Base-by-base conservation (phyloP, 2,797 vertebrate species). In the Parauchenoglanis punctatus region DNA sequence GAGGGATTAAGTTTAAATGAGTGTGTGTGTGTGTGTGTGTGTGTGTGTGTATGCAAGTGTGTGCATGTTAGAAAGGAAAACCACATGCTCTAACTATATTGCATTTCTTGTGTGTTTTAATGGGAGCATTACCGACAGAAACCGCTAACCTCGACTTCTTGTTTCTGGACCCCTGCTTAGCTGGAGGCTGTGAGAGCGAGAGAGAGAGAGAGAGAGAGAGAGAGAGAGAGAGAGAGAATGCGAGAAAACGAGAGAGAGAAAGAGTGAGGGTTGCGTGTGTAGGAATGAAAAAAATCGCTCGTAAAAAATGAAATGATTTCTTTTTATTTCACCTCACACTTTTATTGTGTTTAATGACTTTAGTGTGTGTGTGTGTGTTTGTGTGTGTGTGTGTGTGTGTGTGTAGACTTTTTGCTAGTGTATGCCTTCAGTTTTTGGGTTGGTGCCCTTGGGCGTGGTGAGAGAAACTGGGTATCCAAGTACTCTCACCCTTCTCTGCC, bases 21-120 rank as follows among this genome's bases (percentile, higher is more conserved):
- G 77, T 85, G 85, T 88, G 91, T 92, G 85, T 92, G 73, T 83
- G 72, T 77, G 46, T 49, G 67, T 90, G 90, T 87, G 86, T 81
- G 85, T 84, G 87, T 84, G 85, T 63, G 73, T 80, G 56, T 44
- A 11, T n/a, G 13, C 63, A 68, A 59, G 46, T 85, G 68, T 87
- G 78, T 80, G 81, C 23, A 31, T 80, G 86, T 81, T 82, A 82
- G 31, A 86, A 83, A 80, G 52, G 91, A 88, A 93, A 92, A 95
- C 93, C 92, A 80, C 92, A 93, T 94, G 93, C 89, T 90, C 94
- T 91, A 93, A 95, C 93, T 95, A 93, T 94, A 94, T 94, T 94
- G 95, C 92, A 94, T 95, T 95, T 93, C 92, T 92, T 91, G 93
- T 89, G 93, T 91, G 92, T 90, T 94, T 91, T 88, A 92, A 94